Conservation (phyloP, 2,113 vertebrate species). For the Bufo bufo region DNA sequence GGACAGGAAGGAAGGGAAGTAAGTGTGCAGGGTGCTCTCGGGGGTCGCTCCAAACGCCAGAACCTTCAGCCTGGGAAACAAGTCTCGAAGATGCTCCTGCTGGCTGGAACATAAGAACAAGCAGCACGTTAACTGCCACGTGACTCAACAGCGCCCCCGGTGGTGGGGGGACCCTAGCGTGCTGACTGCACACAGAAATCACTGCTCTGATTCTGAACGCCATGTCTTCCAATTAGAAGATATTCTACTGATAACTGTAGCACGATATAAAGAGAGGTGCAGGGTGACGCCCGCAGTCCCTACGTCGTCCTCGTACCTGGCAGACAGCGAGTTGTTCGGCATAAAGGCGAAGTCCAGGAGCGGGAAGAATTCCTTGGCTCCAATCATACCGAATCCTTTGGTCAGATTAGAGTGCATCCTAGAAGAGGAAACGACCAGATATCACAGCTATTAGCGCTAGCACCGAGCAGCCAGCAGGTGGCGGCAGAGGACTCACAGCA, state of each 20-base stretch:
- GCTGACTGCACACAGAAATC: no score
- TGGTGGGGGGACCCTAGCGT: no score
- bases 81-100: slow-evolving; percentile 88
- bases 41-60: slow-evolving; percentile 89
- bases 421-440: not conserved
- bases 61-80: slow-evolving; percentile 91
- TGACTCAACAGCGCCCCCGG: no score
- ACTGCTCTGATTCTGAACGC: no score
- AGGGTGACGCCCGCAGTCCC: no score
- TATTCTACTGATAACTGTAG: no score
- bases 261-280: no score
- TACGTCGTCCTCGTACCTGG: slow-evolving; percentile 73
- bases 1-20: slow-evolving; percentile 95
- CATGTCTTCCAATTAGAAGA: no score
- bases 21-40: slow-evolving; percentile 84
- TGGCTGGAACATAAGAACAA: slow-evolving; percentile 70
- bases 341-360: slow-evolving; percentile 95
- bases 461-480: not conserved
- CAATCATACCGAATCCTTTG: slow-evolving; percentile 93
- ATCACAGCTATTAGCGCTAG: not conserved
- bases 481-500: slow-evolving; percentile 79
- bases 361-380: slow-evolving; percentile 93
- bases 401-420: slow-evolving; percentile 92
- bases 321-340: slow-evolving; percentile 90
- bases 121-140: not conserved